phyloP scores from a whole-genome alignment of 2,113 vertebrate species.

The Salvelinus alpinus region DNA sequence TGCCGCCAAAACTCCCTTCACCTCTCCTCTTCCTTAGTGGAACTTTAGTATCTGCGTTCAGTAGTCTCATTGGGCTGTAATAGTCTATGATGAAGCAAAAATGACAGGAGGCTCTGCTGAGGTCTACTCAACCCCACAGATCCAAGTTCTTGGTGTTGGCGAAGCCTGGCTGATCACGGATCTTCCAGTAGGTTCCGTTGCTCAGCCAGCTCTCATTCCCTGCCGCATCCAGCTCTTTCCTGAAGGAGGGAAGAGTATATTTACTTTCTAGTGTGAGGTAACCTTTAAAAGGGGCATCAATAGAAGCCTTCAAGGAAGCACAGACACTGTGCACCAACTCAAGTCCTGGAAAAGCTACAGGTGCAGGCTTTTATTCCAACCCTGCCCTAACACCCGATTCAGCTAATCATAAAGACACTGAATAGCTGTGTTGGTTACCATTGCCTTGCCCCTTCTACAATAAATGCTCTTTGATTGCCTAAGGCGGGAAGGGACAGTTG shows the following conservation, averaged over 20 bases:
- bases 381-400: too few species aligned
- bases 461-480: background rate
- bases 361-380: too few species aligned
- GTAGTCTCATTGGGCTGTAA: background rate
- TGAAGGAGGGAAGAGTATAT: conserved; percentile 39
- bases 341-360: too few species aligned
- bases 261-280: background rate
- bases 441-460: background rate
- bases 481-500: background rate
- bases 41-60: background rate
- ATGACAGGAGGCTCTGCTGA: background rate
- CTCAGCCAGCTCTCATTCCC: conserved; percentile 85
- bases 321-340: background rate
- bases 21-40: background rate
- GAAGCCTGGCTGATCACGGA: conserved; percentile 83
- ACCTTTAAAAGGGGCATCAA: background rate
- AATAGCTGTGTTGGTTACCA: too few species aligned
- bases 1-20: conserved; percentile 15
- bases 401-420: too few species aligned
- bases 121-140: conserved; percentile 78
- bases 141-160: conserved; percentile 79
- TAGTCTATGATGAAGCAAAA: background rate
- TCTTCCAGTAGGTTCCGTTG: conserved; percentile 86
- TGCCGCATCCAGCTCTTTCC: conserved; percentile 73
- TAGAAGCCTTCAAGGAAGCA: background rate